Evolutionary conservation across 2,888 invertebrate species (phyloP).

Genomic region (Margaritifera margaritifera): DNA sequence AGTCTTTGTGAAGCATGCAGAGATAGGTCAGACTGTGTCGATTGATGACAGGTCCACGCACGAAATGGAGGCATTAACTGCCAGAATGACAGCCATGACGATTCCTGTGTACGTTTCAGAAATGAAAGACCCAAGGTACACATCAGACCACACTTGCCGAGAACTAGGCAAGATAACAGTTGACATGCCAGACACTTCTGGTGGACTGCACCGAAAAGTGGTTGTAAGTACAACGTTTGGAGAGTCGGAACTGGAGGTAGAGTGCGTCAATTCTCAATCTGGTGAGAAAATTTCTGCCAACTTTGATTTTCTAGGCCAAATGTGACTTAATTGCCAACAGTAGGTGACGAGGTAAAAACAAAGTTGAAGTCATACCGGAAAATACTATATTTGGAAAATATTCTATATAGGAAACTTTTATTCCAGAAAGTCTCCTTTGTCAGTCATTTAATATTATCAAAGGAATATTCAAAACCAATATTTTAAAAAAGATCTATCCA

Average conservation of each 20-base stretch:
- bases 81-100: slow-evolving; percentile 14
- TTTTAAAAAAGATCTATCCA: too few relatives aligned
- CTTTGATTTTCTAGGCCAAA: too few relatives aligned
- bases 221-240: slow-evolving; percentile 15
- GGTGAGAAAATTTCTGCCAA: too few relatives aligned
- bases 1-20: slow-evolving; percentile 14
- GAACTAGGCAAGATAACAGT: slow-evolving; percentile 15
- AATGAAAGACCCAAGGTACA: slow-evolving; percentile 13
- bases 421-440: too few relatives aligned
- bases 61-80: slow-evolving; percentile 8
- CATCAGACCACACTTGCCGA: slow-evolving; percentile 8
- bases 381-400: too few relatives aligned
- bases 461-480: too few relatives aligned
- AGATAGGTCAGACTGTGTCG: slow-evolving; percentile 11
- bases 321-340: too few relatives aligned
- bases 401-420: too few relatives aligned
- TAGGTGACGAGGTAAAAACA: too few relatives aligned
- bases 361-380: too few relatives aligned
- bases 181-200: slow-evolving; percentile 5
- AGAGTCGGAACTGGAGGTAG: slow-evolving; percentile 14
- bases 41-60: slow-evolving; percentile 8
- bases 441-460: too few relatives aligned
- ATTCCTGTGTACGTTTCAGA: slow-evolving; percentile 11
- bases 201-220: slow-evolving; percentile 2
- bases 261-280: not conserved